phyloP scores from a whole-genome alignment of 2,113 vertebrate species.

The Pteruthius melanotis region DNA sequence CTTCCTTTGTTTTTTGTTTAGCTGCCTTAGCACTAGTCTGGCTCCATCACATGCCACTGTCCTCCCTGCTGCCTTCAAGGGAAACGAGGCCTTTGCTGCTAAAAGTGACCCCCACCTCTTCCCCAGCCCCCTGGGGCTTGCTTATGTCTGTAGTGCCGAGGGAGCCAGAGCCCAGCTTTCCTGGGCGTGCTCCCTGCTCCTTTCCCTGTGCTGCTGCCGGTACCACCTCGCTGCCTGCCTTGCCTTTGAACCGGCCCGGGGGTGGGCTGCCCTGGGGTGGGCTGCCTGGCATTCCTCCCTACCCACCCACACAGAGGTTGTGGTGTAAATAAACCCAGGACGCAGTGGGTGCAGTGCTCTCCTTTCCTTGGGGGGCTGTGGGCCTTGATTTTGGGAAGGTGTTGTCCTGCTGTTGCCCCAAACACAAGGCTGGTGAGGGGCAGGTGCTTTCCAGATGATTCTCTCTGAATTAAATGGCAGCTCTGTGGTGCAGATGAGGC shows the following conservation, averaged over 20 bases:
- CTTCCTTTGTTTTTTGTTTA: neutral
- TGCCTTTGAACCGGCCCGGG: neutral
- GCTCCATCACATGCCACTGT: neutral
- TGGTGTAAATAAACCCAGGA: slow-evolving; percentile 56
- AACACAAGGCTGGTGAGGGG: no score
- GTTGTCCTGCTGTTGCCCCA: neutral
- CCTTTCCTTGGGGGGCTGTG: neutral
- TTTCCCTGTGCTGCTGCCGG: neutral
- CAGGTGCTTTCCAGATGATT: neutral
- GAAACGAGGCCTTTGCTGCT: slow-evolving; percentile 24
- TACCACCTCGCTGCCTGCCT: neutral
- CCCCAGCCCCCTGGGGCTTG: neutral
- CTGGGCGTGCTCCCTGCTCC: neutral
- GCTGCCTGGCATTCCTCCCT: neutral
- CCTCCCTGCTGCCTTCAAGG: neutral
- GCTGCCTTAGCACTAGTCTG: neutral
- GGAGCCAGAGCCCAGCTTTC: neutral
- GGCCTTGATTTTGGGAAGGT: neutral
- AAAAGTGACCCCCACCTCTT: neutral
- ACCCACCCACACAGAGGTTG: neutral
- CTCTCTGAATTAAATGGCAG: neutral
- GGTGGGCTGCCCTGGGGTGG: neutral
- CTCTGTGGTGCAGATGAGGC: neutral
- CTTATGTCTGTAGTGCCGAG: neutral
- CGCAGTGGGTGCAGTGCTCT: neutral